Evolutionary conservation across 2,888 invertebrate genomes (phyloP), one percentile per base, ranked within the genome.

Genomic region (Colletes collaris): DNA sequence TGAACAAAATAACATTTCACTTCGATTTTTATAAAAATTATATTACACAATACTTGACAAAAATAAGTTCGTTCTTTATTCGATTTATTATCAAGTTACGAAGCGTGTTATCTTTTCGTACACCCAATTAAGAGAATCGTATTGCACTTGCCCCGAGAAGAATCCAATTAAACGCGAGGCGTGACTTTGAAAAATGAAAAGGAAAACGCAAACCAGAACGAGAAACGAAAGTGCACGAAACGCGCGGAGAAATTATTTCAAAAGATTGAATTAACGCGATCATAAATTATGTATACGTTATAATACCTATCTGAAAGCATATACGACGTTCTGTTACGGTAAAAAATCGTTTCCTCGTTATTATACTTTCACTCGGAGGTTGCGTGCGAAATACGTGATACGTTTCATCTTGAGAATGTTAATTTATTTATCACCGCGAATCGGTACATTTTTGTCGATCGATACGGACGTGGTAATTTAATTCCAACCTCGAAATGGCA

Each of bases 121-220:
- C 77, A 76, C 81, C 62, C 80, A 85, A 83, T 86, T 76, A 83
- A 71, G 58, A 79, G 75, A 74, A 83, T 76, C 69, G 67, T 49
- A 50, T 66, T 46, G 64, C 60, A 4, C 35, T 76, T 59, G 44
- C 46, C 49, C 27, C 49, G 40, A 19, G 3, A 44, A 53, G 27
- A 13, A 19, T 35, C 4, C 7, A 10, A 10, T 35, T 5, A 19
- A 13, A 53, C 1, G 63, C 3, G 40, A 4, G 16, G 10, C 58
- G 13, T 10, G 60, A 52, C 50, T 64, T 27, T 35, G 8, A 0
- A 50, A 52, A 64, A 67, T 27, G n/a, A 52, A 62, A 35, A 50
- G 44, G 53, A 16, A 49, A 40, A 60, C 37, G 35, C 4, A 46
- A 44, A 44, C 7, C 2, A 76, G 16, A 76, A 50, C 52, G 40